Base-by-base conservation (phyloP, 1,140 invertebrate species). In the Neocloeon triangulifer region DNA sequence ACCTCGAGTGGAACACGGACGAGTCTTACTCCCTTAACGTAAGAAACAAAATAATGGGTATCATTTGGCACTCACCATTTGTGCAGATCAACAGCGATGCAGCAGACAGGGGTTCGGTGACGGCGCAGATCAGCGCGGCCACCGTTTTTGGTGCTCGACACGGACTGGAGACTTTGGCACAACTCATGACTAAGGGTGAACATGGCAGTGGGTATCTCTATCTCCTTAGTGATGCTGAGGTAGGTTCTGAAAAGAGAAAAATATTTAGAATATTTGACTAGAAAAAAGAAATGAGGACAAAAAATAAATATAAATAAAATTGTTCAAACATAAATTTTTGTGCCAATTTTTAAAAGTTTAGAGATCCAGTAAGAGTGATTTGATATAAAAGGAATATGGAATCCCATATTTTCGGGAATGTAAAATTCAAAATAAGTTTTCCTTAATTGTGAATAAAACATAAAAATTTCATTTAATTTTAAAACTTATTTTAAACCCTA, bases 61-160 rank as follows among this genome's bases (percentile, higher is more conserved):
- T n/a, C n/a, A n/a, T 29, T 35, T 47, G n/a, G 22, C 15, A 7
- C 29, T 36, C 21, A 4, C 15, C 7, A 17, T 34, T 29, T 29
- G 19, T 3, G 15, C 30, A 15, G 29, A 33, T 13, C 25, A 29
- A 14, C 26, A 20, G 7, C 25, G 41, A 17, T 25, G 12, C 2
- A n/a, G 22, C 10, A 13, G 13, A 3, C n/a, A 2, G 15, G 3
- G 18, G 21, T 5, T 45, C 49, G 31, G 43, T 66, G 15, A 47
- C 40, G 10, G 64, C 75, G 3, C 51, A 62, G n/a, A 65, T 81
- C 8, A 46, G 47, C 5, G 66, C 69, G 0, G 42, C 44, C 8
- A 76, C 73, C 1, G 62, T 74, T n/a, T 82, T 63, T 43, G 78
- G 77, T 2, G 69, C 66, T 0, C 58, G 77, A 2, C 72, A 80